Base-by-base conservation (phyloP, 2,888 invertebrate genomes). In the Tetranychus truncatus region DNA sequence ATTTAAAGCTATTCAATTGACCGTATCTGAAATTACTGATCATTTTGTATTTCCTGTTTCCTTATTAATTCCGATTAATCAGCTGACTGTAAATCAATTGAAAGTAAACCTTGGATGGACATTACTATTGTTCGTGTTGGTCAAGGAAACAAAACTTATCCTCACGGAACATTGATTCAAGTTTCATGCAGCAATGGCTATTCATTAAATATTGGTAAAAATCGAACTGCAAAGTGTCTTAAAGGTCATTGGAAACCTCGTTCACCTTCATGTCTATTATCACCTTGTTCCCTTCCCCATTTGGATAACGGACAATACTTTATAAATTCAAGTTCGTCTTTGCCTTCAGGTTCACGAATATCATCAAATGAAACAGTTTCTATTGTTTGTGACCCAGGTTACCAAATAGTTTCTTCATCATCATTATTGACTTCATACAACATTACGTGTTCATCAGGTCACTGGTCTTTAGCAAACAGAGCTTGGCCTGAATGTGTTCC, bases 241-340 rank as follows among this genome's bases (percentile, higher is more conserved):
- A 86, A 90, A 77, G 92, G 93, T 0, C 86, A 89, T 78, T 93
- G 93, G 93, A 89, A 88, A n/a, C 91, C 91, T 0, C 87, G 87
- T 77, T 88, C 88, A 79, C 92, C 93, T 0, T 86, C 87, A 79
- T 94, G 93, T 82, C 75, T 88, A 91, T 81, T 87, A 88, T 69
- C 92, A 92, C 81, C 86, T 87, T 80, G 87, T 87, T 78, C 91
- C 91, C 79, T 90, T 83, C 80, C 82, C 82, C 72, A 80, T 84
- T 3, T 82, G 82, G 77, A 91, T 91, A 1, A 87, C 89, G 0
- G 87, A 87, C 2, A 88, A 88, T 79, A 83, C 91, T 55, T 86
- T 88, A 55, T 55, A 55, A 55, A 55, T 55, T 55, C 55, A 55
- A 15, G 11, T 15, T 55, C 55, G 15, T 55, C 55, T 55, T 15